Conservation (phyloP, 2,888 invertebrate genomes). For the Tyria jacobaeae region DNA sequence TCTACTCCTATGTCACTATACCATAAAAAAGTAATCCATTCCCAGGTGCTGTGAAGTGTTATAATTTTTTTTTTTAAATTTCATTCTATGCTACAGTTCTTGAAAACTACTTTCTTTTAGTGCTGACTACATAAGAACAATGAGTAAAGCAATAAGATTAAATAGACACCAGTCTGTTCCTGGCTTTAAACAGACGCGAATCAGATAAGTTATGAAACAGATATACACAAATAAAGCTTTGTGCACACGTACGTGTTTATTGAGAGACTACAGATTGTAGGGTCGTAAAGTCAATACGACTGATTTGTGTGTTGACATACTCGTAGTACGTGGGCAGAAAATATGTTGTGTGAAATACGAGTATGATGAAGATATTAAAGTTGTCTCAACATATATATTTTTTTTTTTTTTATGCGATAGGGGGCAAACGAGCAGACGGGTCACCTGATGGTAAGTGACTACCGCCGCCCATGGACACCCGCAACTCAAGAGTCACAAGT, state of each 20-base stretch:
- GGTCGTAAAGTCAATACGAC: conserved; percentile 9
- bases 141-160: neutral
- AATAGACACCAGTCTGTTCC: conserved; percentile 2
- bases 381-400: too few relatives aligned
- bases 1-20: too few relatives aligned
- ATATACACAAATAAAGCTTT: conserved; percentile 11
- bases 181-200: neutral
- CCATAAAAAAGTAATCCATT: too few relatives aligned
- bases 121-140: neutral
- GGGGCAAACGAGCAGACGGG: too few relatives aligned
- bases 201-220: conserved; percentile 8
- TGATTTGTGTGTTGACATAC: neutral
- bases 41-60: too few relatives aligned
- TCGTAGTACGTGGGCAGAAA: neutral
- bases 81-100: too few relatives aligned
- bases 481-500: too few relatives aligned
- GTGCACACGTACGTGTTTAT: conserved; percentile 8
- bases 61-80: too few relatives aligned
- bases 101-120: too few relatives aligned
- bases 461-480: too few relatives aligned
- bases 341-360: neutral
- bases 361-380: neutral
- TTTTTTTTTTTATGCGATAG: too few relatives aligned
- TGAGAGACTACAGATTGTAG: conserved; percentile 7
- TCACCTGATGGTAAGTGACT: too few relatives aligned